phyloP scores from a whole-genome alignment of 2,888 invertebrate species.

The Liodrosophila aerea region DNA sequence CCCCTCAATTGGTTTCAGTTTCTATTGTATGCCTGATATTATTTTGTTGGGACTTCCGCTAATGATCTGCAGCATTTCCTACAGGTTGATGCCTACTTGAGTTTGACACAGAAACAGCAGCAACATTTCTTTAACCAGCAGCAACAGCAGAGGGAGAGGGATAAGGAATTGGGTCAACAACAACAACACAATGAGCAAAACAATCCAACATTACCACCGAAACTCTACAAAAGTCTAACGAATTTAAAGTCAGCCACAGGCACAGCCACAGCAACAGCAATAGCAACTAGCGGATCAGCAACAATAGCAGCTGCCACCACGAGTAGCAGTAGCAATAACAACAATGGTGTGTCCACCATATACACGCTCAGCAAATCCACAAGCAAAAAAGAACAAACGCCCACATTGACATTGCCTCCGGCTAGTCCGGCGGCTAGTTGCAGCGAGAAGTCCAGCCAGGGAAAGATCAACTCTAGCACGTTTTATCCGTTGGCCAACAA shows the following conservation, averaged over 20 bases:
- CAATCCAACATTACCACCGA: slow-evolving; percentile 82
- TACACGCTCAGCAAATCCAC: slow-evolving; percentile 74
- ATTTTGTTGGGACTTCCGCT: too few relatives aligned
- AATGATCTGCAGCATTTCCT: too few relatives aligned
- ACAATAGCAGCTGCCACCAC: slow-evolving; percentile 38
- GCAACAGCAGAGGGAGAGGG: slow-evolving; percentile 45
- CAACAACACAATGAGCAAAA: slow-evolving; percentile 55
- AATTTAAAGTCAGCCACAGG: slow-evolving; percentile 78
- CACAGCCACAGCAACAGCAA: slow-evolving; percentile 32
- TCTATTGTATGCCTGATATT: too few relatives aligned
- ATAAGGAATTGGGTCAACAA: slow-evolving; percentile 39
- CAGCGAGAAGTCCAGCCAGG: slow-evolving; percentile 48
- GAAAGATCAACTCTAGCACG: slow-evolving; percentile 81
- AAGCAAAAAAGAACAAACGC: slow-evolving; percentile 65
- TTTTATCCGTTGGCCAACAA: slow-evolving; percentile 82
- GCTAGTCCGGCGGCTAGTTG: slow-evolving; percentile 54
- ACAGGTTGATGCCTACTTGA: slow-evolving; percentile 80
- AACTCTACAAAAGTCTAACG: slow-evolving; percentile 82
- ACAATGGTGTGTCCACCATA: slow-evolving; percentile 75
- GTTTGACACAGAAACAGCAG: slow-evolving; percentile 76
- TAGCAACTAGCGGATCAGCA: slow-evolving; percentile 15
- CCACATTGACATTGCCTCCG: slow-evolving; percentile 80
- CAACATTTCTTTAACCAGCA: slow-evolving; percentile 73
- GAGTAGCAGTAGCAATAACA: slow-evolving; percentile 48
- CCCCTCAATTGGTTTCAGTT: too few relatives aligned